These are phyloP conservation scores for Malurus elegans DNA, from an alignment of 2,113 vertebrate genomes.

Conservation along the genomic window DNA sequence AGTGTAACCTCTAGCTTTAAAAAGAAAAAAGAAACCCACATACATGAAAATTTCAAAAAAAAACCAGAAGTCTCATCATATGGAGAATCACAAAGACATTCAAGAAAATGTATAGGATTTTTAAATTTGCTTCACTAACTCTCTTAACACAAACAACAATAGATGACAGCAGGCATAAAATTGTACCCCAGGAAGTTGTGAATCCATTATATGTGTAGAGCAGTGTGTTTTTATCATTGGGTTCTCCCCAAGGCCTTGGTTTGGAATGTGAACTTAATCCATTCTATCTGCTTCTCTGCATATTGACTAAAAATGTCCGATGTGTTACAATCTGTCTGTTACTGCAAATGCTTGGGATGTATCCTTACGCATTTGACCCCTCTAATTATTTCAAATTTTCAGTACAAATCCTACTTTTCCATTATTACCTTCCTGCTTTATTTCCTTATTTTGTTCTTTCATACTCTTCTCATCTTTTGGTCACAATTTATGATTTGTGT, in stretches of 20 bases:
- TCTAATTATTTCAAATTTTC: not conserved
- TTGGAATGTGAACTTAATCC: not conserved
- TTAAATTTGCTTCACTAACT: not conserved
- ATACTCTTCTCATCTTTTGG: not conserved
- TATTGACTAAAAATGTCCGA: not conserved
- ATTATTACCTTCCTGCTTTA: not conserved
- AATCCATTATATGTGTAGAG: not conserved
- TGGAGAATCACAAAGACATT: not conserved
- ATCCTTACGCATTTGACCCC: not conserved
- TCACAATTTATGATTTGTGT: not conserved
- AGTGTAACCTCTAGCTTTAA: not conserved
- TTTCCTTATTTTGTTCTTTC: not conserved
- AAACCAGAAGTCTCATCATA: not conserved
- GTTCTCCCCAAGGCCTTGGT: not conserved
- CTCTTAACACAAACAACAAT: not conserved
- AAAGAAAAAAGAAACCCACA: not conserved
- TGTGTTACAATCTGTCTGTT: not conserved
- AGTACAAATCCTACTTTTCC: not conserved
- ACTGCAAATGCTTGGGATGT: not conserved
- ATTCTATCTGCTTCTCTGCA: not conserved
- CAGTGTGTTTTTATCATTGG: not conserved
- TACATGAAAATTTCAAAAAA: not conserved
- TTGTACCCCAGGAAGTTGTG: rapidly evolving
- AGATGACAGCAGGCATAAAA: not conserved
- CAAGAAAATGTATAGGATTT: not conserved